Evolutionary conservation across 2,797 vertebrate genomes (phyloP).

Genomic region (Sphenodon punctatus): DNA sequence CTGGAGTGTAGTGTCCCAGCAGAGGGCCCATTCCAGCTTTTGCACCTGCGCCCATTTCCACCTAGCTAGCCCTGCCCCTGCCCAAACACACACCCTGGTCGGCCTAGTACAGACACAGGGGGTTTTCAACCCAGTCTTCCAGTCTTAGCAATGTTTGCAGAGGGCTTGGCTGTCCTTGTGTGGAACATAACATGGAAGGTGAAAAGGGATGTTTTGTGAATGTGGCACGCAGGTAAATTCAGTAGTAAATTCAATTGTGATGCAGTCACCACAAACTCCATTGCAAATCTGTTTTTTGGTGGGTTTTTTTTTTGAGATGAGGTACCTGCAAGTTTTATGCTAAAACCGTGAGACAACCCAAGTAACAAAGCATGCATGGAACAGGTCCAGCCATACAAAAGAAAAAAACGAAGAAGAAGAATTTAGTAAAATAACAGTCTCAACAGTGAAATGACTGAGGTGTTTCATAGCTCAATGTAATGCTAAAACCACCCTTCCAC

Average conservation of each 20-base stretch:
- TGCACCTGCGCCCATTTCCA: no score
- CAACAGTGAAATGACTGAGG: slow-evolving; percentile 42
- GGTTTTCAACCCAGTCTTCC: neutral
- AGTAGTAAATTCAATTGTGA: slow-evolving; percentile 21
- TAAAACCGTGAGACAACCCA: slow-evolving; percentile 17
- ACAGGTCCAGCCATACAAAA: neutral
- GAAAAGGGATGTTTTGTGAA: slow-evolving; percentile 13
- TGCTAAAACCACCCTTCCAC: slow-evolving; percentile 65
- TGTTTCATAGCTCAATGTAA: slow-evolving; percentile 62
- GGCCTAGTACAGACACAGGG: neutral
- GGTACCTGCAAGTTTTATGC: fast-evolving
- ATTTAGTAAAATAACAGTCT: slow-evolving; percentile 59
- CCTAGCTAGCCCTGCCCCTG: no score
- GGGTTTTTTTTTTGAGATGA: no score
- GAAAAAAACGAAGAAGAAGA: slow-evolving; percentile 10
- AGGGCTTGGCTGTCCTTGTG: neutral
- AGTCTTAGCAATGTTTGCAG: neutral
- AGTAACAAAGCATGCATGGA: neutral
- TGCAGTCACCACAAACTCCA: neutral
- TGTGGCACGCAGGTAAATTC: neutral
- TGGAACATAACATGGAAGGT: neutral
- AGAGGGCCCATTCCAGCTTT: no score
- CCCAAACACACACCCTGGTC: neutral
- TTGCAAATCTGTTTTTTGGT: neutral
- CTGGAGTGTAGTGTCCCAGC: no score